Percentiles rank a stretch among this genome's conserved stretches.
phyloP scores from a whole-genome alignment of 1,140 invertebrate genomes.

The Proctacanthus coquilletti region DNA sequence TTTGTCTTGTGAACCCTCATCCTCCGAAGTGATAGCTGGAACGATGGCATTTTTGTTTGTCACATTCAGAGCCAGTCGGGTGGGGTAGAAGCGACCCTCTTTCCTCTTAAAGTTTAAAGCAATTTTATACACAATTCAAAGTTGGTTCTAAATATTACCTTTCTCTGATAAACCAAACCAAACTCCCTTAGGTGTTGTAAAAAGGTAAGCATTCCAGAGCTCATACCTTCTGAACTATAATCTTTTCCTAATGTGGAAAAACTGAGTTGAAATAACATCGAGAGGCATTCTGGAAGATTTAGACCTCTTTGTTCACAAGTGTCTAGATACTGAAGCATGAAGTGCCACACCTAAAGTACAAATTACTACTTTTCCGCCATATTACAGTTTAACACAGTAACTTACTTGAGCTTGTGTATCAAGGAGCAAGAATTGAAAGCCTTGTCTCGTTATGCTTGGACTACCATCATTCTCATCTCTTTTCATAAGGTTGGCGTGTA shows the following conservation, averaged over 20 bases:
- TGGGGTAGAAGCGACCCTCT: constrained; percentile 88
- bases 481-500: constrained; percentile 87
- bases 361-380: no score
- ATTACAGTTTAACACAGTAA: background rate
- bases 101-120: constrained; percentile 46
- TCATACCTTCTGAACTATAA: constrained; percentile 92
- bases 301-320: constrained; percentile 73
- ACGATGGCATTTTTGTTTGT: constrained; percentile 31
- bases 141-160: constrained; percentile 48
- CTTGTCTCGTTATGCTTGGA: constrained; percentile 77
- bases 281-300: constrained; percentile 78
- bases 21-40: constrained; percentile 15
- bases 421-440: constrained; percentile 90
- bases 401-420: constrained; percentile 47
- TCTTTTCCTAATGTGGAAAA: constrained; percentile 90
- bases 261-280: constrained; percentile 90
- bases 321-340: constrained; percentile 89
- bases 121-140: no score
- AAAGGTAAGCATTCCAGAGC: constrained; percentile 70
- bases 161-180: constrained; percentile 91
- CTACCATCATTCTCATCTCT: constrained; percentile 67
- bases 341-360: constrained; percentile 75
- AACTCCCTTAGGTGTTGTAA: constrained; percentile 93
- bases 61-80: constrained; percentile 79
- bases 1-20: constrained; percentile 32